Conservation (phyloP, 2,888 invertebrate species). For the Chalcis sispes region DNA sequence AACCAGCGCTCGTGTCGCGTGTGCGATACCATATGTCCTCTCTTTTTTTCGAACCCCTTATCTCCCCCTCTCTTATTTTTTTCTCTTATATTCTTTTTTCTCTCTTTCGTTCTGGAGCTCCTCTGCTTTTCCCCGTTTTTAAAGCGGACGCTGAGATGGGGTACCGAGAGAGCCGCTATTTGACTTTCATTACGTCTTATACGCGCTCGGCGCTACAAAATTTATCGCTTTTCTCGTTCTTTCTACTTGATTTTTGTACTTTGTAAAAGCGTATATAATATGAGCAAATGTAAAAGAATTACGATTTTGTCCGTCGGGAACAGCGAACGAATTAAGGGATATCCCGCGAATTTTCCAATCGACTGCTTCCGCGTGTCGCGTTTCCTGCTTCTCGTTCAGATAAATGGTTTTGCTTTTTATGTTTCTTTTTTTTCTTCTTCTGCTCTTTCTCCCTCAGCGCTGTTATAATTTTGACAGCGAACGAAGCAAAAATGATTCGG, state of each 20-base stretch:
- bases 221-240: conserved; percentile 65
- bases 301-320: conserved; percentile 5
- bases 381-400: not conserved
- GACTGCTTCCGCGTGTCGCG: not conserved
- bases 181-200: conserved; percentile 75
- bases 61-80: not conserved
- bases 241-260: not conserved
- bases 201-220: conserved; percentile 61
- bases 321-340: conserved; percentile 47
- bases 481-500: conserved; percentile 24
- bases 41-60: not conserved
- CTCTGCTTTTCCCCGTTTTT: conserved; percentile 55
- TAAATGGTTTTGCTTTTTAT: conserved; percentile 6
- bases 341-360: conserved; percentile 44
- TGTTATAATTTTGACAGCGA: not conserved
- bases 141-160: conserved; percentile 58
- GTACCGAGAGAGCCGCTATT: conserved; percentile 71
- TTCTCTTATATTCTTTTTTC: conserved; percentile 39
- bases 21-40: conserved; percentile 65
- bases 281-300: too few species aligned
- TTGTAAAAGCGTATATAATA: not conserved
- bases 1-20: conserved; percentile 44
- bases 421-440: conserved; percentile 1
- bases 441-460: not conserved
- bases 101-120: not conserved